These are phyloP conservation scores for Patella depressa DNA, from an alignment of 2,888 invertebrate genomes.

Conservation along the genomic window DNA sequence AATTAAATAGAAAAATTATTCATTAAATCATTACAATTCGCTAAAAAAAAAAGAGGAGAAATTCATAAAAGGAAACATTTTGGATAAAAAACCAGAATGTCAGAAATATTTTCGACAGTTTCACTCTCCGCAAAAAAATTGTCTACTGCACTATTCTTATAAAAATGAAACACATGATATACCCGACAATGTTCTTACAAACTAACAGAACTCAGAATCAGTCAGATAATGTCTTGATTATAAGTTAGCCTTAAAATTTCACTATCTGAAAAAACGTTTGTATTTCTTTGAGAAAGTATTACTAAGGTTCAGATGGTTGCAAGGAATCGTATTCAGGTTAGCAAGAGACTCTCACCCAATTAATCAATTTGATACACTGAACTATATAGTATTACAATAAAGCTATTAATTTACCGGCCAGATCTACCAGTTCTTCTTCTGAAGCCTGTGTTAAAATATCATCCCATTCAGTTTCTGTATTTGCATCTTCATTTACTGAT, in stretches of 20 bases:
- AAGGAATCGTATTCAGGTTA: too few relatives aligned
- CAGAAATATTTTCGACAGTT: too few relatives aligned
- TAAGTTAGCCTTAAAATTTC: too few relatives aligned
- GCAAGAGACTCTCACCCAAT: too few relatives aligned
- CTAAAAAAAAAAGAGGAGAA: background rate
- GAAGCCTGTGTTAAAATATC: constrained; percentile 66
- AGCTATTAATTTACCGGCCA: constrained; percentile 79
- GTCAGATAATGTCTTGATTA: too few relatives aligned
- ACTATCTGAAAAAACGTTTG: too few relatives aligned
- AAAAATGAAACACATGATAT: background rate
- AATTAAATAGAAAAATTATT: constrained; percentile 51
- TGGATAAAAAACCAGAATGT: background rate
- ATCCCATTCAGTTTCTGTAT: constrained; percentile 69
- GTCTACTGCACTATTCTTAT: background rate
- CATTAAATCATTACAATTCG: background rate
- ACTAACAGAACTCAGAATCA: too few relatives aligned
- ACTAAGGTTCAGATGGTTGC: too few relatives aligned
- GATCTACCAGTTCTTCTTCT: constrained; percentile 93
- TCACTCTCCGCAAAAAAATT: background rate
- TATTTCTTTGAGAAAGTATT: too few relatives aligned
- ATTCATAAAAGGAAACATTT: background rate
- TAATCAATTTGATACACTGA: too few relatives aligned
- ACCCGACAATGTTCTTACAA: too few relatives aligned
- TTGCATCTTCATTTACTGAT: constrained; percentile 51
- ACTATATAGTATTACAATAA: too few relatives aligned